Percentiles rank a stretch among this genome's conserved stretches.
Conservation (phyloP, 2,797 vertebrate species). For the Sylvilagus floridanus region DNA sequence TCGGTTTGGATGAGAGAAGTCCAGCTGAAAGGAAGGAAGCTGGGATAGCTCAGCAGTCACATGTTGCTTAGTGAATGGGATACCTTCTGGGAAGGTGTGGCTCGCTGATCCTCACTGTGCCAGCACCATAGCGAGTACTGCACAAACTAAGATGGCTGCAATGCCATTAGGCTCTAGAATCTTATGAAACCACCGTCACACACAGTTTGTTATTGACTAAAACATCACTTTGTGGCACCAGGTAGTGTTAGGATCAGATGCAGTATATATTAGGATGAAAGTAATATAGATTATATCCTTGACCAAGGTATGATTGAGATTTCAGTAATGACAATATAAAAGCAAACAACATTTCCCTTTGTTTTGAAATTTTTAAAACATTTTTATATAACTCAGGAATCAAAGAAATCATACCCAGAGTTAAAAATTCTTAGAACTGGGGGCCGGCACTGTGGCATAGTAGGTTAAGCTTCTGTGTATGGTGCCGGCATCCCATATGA, state of each 20-base stretch:
- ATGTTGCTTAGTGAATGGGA: too few species aligned
- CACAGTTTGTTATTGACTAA: too few species aligned
- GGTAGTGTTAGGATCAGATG: not conserved
- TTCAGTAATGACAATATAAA: constrained; percentile 9
- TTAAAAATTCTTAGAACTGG: constrained; percentile 45
- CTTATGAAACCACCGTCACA: too few species aligned
- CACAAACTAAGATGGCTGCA: too few species aligned
- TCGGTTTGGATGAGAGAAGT: constrained; percentile 15
- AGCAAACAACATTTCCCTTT: not conserved
- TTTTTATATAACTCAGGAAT: constrained; percentile 12
- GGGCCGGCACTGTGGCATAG: too few species aligned
- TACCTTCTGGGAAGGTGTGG: too few species aligned
- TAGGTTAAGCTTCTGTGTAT: too few species aligned
- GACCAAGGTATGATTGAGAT: not conserved
- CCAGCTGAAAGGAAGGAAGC: not conserved
- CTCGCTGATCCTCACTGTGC: too few species aligned
- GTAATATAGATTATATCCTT: not conserved
- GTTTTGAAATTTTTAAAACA: constrained; percentile 48
- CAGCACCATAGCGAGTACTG: too few species aligned
- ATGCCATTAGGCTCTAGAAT: too few species aligned
- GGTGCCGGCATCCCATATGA: too few species aligned
- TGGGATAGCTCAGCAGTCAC: not conserved
- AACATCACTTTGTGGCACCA: too few species aligned
- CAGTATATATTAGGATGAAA: constrained; percentile 29
- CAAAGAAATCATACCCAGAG: constrained; percentile 33